Evolutionary conservation across 2,113 vertebrate species (phyloP).

Genomic region (Heteronetta atricapilla): DNA sequence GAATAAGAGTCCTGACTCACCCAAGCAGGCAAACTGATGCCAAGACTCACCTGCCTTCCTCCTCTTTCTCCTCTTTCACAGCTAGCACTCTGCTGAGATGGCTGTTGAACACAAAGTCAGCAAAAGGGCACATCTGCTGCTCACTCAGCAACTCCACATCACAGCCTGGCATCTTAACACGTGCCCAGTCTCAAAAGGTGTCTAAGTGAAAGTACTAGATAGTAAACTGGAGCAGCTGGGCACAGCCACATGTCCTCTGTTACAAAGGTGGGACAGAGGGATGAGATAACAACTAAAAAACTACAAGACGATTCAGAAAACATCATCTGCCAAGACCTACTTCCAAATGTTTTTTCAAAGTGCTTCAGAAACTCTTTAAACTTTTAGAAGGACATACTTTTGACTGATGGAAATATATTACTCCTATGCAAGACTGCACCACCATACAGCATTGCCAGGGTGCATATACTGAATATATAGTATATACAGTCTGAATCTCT

Average conservation of each 20-base stretch:
- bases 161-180: background rate
- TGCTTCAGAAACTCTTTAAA: background rate
- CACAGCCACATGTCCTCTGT: background rate
- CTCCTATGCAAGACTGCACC: background rate
- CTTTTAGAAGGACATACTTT: background rate
- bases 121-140: background rate
- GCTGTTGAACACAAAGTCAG: background rate
- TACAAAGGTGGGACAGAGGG: background rate
- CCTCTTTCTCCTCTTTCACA: background rate
- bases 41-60: background rate
- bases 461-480: too few species aligned
- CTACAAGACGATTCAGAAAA: background rate
- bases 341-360: background rate
- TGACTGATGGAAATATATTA: background rate
- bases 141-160: background rate
- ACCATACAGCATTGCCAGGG: background rate
- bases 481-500: background rate
- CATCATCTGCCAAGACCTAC: background rate
- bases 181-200: background rate
- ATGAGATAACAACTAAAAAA: background rate
- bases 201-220: background rate
- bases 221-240: background rate
- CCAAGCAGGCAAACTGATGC: background rate
- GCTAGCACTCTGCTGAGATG: background rate
- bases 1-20: background rate